phyloP scores from a whole-genome alignment of 1,140 invertebrate genomes.

The Semibalanus balanoides region DNA sequence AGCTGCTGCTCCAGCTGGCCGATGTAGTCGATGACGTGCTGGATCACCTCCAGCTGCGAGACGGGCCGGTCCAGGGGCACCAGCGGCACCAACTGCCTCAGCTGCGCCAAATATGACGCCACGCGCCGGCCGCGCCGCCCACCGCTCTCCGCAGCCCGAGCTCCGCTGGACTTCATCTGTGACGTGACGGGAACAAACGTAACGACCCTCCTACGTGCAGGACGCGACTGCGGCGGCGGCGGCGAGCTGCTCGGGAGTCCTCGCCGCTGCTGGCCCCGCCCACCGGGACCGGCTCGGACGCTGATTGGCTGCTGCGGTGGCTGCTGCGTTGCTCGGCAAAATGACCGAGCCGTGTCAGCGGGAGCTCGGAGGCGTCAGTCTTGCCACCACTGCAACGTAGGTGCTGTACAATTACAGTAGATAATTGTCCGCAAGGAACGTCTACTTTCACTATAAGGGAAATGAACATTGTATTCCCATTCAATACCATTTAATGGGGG shows the following conservation, averaged over 20 bases:
- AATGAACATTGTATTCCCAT: too few species aligned
- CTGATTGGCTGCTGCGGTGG: not conserved
- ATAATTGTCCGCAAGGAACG: too few species aligned
- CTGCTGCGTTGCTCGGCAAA: not conserved
- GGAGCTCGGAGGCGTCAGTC: too few species aligned
- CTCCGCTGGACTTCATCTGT: not conserved
- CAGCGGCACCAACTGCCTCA: constrained; percentile 50
- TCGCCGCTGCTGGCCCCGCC: too few species aligned
- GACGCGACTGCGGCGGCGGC: not conserved
- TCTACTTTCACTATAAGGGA: too few species aligned
- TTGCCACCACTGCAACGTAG: too few species aligned
- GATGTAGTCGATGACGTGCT: constrained; percentile 93
- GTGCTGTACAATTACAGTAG: too few species aligned
- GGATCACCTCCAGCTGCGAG: constrained; percentile 85
- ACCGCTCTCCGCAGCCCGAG: too few species aligned
- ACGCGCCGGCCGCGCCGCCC: not conserved
- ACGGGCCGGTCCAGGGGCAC: constrained; percentile 36
- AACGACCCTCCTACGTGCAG: not conserved
- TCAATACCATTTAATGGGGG: too few species aligned
- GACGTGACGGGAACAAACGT: not conserved
- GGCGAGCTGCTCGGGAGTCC: too few species aligned
- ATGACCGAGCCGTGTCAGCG: not conserved
- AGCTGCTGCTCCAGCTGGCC: constrained; percentile 57
- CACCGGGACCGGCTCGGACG: not conserved
- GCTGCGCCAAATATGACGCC: constrained; percentile 16